phyloP scores from a whole-genome alignment of 2,888 invertebrate genomes.

The Drosophila anomalata region DNA sequence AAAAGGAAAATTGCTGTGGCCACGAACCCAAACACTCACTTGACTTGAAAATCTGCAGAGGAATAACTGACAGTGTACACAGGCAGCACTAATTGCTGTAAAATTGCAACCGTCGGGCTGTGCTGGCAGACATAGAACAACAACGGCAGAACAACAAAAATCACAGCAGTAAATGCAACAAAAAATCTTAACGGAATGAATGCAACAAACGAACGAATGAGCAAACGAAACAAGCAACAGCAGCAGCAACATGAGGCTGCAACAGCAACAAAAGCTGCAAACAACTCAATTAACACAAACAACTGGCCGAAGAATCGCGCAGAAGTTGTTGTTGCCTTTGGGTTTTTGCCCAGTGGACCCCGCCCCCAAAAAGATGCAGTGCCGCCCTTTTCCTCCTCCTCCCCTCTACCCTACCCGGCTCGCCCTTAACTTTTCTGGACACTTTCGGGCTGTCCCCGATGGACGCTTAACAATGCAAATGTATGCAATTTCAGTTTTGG shows the following conservation, averaged over 20 bases:
- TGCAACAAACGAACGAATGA: conserved; percentile 43
- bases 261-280: conserved; percentile 45
- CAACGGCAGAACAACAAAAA: conserved; percentile 35
- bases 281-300: conserved; percentile 71
- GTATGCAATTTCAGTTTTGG: conserved; percentile 28
- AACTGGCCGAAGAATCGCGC: conserved; percentile 38
- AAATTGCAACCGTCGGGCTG: conserved; percentile 50
- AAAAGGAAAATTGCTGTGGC: conserved; percentile 13
- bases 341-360: conserved; percentile 24
- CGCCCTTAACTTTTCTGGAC: conserved; percentile 15
- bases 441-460: conserved; percentile 5
- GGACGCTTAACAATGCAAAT: conserved; percentile 47
- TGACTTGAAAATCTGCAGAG: conserved; percentile 54
- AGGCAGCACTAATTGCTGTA: conserved; percentile 72
- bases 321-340: conserved; percentile 27
- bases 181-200: conserved; percentile 50
- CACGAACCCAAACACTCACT: conserved; percentile 38
- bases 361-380: conserved; percentile 15
- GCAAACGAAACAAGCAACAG: conserved; percentile 37
- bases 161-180: conserved; percentile 20
- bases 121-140: conserved; percentile 44
- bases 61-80: conserved; percentile 62
- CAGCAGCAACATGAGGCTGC: conserved; percentile 33
- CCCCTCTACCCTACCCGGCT: neutral
- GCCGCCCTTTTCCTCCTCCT: conserved; percentile 10